Evolutionary conservation across 2,888 invertebrate species (phyloP).

Genomic region (Euphydryas editha): DNA sequence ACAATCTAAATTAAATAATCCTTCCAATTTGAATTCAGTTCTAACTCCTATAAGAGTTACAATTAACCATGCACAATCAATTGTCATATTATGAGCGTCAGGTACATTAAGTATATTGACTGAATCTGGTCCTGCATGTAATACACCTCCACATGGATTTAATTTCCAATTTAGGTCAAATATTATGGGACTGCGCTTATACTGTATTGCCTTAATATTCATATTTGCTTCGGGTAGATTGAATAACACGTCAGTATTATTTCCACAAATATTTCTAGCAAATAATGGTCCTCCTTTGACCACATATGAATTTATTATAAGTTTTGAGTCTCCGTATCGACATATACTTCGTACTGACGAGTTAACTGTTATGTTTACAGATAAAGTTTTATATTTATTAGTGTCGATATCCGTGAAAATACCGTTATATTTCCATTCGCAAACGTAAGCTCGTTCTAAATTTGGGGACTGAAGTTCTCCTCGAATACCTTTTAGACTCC

Average conservation of each 20-base stretch:
- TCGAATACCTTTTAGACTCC: conserved; percentile 52
- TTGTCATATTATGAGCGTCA: conserved; percentile 61
- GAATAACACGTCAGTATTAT: conserved; percentile 49
- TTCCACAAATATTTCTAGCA: conserved; percentile 56
- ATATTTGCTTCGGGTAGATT: conserved; percentile 59
- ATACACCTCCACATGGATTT: conserved; percentile 87
- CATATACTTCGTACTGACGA: conserved; percentile 54
- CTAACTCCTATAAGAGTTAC: conserved; percentile 63
- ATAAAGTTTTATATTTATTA: conserved; percentile 55
- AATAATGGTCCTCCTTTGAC: conserved; percentile 39
- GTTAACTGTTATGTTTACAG: conserved; percentile 55
- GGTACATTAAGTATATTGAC: conserved; percentile 67
- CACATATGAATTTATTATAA: conserved; percentile 52
- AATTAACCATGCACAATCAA: conserved; percentile 90
- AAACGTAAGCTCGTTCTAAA: conserved; percentile 58
- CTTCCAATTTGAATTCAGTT: conserved; percentile 64
- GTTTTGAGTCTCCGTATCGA: conserved; percentile 55
- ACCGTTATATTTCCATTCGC: conserved; percentile 65
- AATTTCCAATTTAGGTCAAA: conserved; percentile 83
- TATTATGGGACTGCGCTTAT: conserved; percentile 53
- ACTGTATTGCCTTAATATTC: conserved; percentile 57
- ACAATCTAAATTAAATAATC: conserved; percentile 58
- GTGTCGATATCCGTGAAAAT: conserved; percentile 12
- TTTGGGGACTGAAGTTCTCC: conserved; percentile 61
- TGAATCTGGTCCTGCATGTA: conserved; percentile 58